A percentile compares a stretch with the other conserved stretches of the same genome.
Conservation (phyloP, 2,888 invertebrate species). For the Scaptodrosophila latifasciaeformis region DNA sequence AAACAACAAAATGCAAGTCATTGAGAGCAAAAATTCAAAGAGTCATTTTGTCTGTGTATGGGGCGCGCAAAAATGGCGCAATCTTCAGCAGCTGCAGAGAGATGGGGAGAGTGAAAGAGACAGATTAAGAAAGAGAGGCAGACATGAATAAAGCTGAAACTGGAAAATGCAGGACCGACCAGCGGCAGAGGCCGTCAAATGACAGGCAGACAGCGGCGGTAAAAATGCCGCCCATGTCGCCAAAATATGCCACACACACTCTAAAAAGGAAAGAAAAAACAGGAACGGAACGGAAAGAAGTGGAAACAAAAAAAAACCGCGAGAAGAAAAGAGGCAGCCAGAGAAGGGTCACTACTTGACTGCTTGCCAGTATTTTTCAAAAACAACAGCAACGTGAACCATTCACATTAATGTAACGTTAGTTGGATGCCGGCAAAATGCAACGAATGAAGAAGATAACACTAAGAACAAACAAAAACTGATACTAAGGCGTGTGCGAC, state of each 20-base stretch:
- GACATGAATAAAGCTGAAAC: slow-evolving; percentile 56
- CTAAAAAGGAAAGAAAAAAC: no score
- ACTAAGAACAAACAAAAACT: no score
- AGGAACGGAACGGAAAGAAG: no score
- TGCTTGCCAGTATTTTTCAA: no score
- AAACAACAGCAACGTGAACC: slow-evolving; percentile 34
- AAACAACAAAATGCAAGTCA: slow-evolving; percentile 62
- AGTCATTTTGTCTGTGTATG: slow-evolving; percentile 33
- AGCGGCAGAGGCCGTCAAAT: slow-evolving; percentile 42
- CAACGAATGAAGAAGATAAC: slow-evolving; percentile 4
- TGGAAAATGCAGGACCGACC: slow-evolving; percentile 34
- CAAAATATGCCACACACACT: slow-evolving; percentile 43
- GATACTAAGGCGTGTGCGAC: background rate
- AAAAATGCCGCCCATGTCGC: slow-evolving; percentile 68
- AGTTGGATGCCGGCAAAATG: slow-evolving; percentile 18
- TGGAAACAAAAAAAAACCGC: no score
- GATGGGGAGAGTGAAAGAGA: no score
- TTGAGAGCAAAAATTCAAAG: slow-evolving; percentile 61
- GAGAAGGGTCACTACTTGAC: no score
- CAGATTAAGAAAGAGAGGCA: slow-evolving; percentile 47
- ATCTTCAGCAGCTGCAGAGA: no score
- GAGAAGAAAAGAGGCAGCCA: no score
- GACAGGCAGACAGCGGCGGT: no score
- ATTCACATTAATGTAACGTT: slow-evolving; percentile 55
- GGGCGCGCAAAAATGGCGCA: slow-evolving; percentile 57